Conservation (phyloP, 2,113 vertebrate species). For the Ranitomeya imitator region DNA sequence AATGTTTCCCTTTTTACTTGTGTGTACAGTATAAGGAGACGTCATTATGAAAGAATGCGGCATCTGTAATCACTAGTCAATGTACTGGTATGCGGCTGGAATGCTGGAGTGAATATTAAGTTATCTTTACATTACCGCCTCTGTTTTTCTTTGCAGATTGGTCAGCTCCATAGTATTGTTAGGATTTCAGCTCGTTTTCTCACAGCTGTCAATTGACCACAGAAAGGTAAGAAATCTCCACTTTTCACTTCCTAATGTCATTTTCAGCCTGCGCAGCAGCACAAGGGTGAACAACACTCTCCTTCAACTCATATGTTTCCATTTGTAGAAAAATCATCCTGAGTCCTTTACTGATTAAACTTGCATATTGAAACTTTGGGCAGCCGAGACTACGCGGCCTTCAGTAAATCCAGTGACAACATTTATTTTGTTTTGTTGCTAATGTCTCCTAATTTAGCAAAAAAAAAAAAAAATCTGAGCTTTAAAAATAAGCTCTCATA, state of each 20-base stretch:
- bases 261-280: not conserved
- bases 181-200: conserved; percentile 73
- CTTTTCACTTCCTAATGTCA: not conserved
- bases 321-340: not conserved
- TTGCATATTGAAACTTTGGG: not conserved
- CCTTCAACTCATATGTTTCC: not conserved
- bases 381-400: not conserved
- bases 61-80: conserved; percentile 49
- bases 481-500: not conserved
- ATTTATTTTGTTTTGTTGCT: not conserved
- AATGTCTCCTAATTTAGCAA: not conserved
- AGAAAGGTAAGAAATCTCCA: conserved; percentile 79
- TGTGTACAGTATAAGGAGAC: not conserved
- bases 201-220: conserved; percentile 81
- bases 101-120: conserved; percentile 30
- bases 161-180: conserved; percentile 74
- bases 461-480: not conserved
- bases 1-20: conserved; percentile 8
- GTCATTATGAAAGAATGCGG: conserved; percentile 35
- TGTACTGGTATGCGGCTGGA: conserved; percentile 45
- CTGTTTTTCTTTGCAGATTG: conserved; percentile 68
- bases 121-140: conserved; percentile 57
- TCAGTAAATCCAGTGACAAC: not conserved
- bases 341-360: not conserved
- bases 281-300: not conserved